Evolutionary conservation across 1,140 invertebrate genomes (phyloP), one percentile per base, ranked within the genome.

Genomic region (Neomicropteryx cornuta): DNA sequence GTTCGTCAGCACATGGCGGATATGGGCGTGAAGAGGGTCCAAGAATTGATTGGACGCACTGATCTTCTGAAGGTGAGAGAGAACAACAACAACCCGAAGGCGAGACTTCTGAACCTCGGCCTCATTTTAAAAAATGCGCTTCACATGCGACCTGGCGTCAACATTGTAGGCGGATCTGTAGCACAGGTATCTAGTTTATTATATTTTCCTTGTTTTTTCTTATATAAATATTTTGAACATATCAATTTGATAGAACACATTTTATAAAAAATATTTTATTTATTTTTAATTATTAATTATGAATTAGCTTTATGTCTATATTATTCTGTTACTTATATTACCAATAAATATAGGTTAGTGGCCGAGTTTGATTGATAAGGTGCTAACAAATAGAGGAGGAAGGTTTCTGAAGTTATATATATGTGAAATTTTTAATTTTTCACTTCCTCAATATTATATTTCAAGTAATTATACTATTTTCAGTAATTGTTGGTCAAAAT

Each of bases 1-100:
- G 77, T 95, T 5, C 79, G 94, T 44, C 58, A 72, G 21, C 75
- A 85, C 39, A 93, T 99, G 88, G 87, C 94, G 2, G 80, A 79
- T 34, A 61, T 99, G 38, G 96, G 96, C 14, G 79, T 98, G 20
- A 67, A 80, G 3, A 81, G 76, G 44, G 87, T 96, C 70, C 84
- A 95, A 68, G 93, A 99, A 50, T 65, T 98, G 13, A 81, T 99
- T 47, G 96, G 96, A 4, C 78, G 92, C 11, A 95, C 92, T 2
- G 95, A 99, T 66, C 66, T 94, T 2, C 62, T 97, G 2, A 81
- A 79, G 59, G 69, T 79, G 23, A 55, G 71, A 13, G 75, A 79
- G 20, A 67, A 66, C 31, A 68, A 71, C 36, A 60, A 63, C 1
- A 71, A 82, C 51, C 69, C 71, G 8, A 98, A 98, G 68, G 87